These are phyloP conservation scores for Diarsia rubi DNA, from an alignment of 2,888 invertebrate genomes.

Conservation along the genomic window DNA sequence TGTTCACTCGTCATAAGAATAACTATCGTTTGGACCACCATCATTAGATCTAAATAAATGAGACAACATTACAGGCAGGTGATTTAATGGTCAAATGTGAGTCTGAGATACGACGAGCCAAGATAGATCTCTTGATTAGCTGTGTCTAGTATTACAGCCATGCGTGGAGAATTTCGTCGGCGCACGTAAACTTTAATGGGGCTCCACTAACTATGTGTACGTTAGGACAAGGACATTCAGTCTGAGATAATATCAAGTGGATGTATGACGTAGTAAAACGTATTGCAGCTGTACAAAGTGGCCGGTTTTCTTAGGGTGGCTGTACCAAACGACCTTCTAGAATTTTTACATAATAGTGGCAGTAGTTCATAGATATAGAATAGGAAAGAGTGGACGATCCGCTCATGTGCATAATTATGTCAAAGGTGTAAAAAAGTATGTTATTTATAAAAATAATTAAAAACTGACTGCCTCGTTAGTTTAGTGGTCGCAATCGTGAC, in stretches of 20 bases:
- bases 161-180: conserved; percentile 1
- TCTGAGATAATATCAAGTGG: conserved; percentile 27
- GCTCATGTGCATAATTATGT: background rate
- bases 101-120: background rate
- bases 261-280: background rate
- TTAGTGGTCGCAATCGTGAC: too few relatives aligned
- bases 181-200: conserved; percentile 44
- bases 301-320: background rate
- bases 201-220: conserved; percentile 36
- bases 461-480: too few relatives aligned
- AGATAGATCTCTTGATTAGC: conserved; percentile 20
- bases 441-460: background rate
- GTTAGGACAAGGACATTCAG: conserved; percentile 19
- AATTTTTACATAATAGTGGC: background rate
- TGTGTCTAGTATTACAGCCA: conserved; percentile 4
- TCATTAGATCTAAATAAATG: background rate
- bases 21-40: background rate
- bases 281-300: background rate
- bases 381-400: background rate
- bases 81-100: background rate
- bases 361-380: background rate
- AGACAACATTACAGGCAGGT: background rate
- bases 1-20: background rate
- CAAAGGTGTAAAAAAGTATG: background rate
- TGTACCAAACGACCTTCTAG: background rate